A percentile compares a stretch with the other conserved stretches of the same genome.
Evolutionary conservation across 2,113 vertebrate genomes (phyloP).

Genomic region (Electrona antarctica): DNA sequence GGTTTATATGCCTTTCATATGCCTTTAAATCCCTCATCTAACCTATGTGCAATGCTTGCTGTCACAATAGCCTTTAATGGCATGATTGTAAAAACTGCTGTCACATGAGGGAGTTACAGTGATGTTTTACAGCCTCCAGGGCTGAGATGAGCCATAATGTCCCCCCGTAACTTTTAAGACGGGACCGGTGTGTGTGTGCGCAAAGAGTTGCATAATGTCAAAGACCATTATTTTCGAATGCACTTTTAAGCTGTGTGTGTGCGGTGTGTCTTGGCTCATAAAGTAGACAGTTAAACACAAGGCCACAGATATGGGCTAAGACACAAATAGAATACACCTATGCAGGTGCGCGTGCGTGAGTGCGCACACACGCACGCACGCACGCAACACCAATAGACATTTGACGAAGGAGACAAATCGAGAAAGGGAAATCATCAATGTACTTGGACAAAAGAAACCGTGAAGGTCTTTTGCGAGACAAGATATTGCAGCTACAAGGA

Average conservation of each 20-base stretch:
- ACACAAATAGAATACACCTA: not conserved
- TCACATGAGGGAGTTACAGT: conserved; percentile 66
- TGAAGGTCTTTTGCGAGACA: not conserved
- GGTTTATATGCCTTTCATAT: no score
- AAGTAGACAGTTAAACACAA: conserved; percentile 59
- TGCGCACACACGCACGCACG: not conserved
- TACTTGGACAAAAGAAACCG: not conserved
- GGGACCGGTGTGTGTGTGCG: conserved; percentile 55
- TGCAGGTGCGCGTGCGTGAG: no score
- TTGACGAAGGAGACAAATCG: not conserved
- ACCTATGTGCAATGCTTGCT: conserved; percentile 28
- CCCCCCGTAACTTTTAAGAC: conserved; percentile 67
- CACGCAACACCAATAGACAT: not conserved
- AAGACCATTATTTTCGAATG: conserved; percentile 56
- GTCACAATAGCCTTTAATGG: conserved; percentile 47
- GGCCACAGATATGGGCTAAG: conserved; percentile 13
- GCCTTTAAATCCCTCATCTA: not conserved
- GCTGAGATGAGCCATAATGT: conserved; percentile 66
- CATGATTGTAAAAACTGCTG: conserved; percentile 64
- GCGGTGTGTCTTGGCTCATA: conserved; percentile 47
- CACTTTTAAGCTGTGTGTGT: conserved; percentile 42
- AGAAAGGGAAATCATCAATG: not conserved
- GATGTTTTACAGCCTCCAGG: conserved; percentile 63
- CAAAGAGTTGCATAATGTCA: conserved; percentile 60
- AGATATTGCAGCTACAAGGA: not conserved